Evolutionary conservation across 2,113 vertebrate genomes (phyloP).

Genomic region (Paralichthys olivaceus): DNA sequence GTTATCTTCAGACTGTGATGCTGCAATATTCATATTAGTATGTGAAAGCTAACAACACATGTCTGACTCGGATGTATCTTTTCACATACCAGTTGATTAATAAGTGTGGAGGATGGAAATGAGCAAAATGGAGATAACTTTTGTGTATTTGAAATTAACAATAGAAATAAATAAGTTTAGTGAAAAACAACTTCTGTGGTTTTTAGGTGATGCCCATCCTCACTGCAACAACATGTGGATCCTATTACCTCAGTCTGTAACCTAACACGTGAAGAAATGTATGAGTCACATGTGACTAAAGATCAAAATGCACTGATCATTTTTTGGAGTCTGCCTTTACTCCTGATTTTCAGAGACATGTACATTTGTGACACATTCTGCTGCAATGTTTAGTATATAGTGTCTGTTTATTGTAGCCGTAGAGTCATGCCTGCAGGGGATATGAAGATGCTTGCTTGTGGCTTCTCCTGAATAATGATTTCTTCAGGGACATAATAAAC

Average conservation of each 20-base stretch:
- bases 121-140: not conserved
- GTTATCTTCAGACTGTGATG: not conserved
- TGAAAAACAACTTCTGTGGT: not conserved
- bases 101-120: not conserved
- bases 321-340: not conserved
- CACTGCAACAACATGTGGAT: not conserved
- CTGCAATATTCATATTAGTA: not conserved
- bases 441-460: conserved; percentile 17
- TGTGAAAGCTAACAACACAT: not conserved
- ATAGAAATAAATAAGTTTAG: not conserved
- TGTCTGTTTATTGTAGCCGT: conserved; percentile 1
- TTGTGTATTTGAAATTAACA: not conserved
- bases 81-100: too few species aligned
- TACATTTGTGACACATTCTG: not conserved
- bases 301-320: not conserved
- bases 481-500: conserved; percentile 32
- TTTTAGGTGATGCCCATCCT: not conserved
- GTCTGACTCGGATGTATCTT: too few species aligned
- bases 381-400: not conserved
- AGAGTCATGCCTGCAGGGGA: conserved; percentile 4
- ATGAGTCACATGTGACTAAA: not conserved
- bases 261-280: not conserved
- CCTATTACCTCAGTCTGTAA: not conserved
- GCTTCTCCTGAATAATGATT: conserved; percentile 26
- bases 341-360: conserved; percentile 13